Evolutionary conservation across 1,140 invertebrate species (phyloP), one percentile per base, ranked within the genome.

Genomic region (Sycophaga agraensis): DNA sequence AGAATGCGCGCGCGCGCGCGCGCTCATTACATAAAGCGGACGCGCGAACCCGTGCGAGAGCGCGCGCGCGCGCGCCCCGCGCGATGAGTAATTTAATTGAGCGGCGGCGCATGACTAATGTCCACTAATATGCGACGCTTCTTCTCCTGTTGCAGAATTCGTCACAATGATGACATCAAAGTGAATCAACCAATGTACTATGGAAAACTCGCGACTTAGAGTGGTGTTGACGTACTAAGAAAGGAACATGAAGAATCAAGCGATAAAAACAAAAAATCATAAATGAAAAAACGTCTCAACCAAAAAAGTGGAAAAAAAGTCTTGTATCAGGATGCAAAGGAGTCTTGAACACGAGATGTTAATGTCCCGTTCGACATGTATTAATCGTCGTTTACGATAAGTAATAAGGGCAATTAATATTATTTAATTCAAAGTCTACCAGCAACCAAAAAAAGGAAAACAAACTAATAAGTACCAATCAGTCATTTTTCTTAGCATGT

Each of bases 121-220:
- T 46, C 35, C 28, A 2, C 22, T 45, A 34, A 34, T 35, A 11
- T 45, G 19, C 12, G 40, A 7, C 8, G 7, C 14, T 34, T 35
- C 16, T 35, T 77, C 74, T 84, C 78, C 84, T 82, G 75, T 89
- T 92, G 50, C 89, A 95, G 93, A 96, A 89, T 96, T 96, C 86
- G 93, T 96, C 84, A 96, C 93, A 85, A 96, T 96, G 93, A 96
- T 96, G 93, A 96, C 93, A 88, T 96, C 93, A 88, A 96, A 96
- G 91, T 96, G 92, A 88, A 83, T 79, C 73, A 77, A 78, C 71
- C 71, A 69, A 68, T 73, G 71, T 77, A 72, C 73, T 76, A 54
- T 70, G 75, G 72, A 77, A 71, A 79, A 78, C 75, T 81, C 73
- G 75, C 78, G 76, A 78, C 71, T 80, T 70, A 75, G 76, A 79